A percentile compares a stretch with the other conserved stretches of the same genome.
phyloP scores from a whole-genome alignment of 2,113 vertebrate genomes.

The Pagrus major region DNA sequence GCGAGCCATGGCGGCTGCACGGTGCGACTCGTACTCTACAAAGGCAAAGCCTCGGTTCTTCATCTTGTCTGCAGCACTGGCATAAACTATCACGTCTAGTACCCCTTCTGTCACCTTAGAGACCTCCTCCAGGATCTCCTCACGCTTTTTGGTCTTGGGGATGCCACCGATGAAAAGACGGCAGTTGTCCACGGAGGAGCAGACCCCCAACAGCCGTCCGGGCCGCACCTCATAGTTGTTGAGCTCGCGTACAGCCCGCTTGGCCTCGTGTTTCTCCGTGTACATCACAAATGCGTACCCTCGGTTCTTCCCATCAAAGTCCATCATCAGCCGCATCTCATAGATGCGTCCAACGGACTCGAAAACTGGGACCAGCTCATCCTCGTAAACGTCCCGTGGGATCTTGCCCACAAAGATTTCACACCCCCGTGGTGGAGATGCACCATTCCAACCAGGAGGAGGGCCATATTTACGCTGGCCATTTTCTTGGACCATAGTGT shows the following conservation, averaged over 20 bases:
- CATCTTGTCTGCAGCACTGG: slow-evolving; percentile 98
- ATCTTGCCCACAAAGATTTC: slow-evolving; percentile 99
- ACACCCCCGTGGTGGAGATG: slow-evolving; percentile 93
- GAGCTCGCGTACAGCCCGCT: slow-evolving; percentile 95
- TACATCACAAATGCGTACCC: slow-evolving; percentile 98
- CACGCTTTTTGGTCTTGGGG: slow-evolving; percentile 99
- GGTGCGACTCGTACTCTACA: slow-evolving; percentile 97
- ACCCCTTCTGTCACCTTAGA: slow-evolving; percentile 98
- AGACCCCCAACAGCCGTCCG: slow-evolving; percentile 94
- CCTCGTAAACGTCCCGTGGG: slow-evolving; percentile 96
- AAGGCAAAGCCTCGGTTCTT: slow-evolving; percentile 99
- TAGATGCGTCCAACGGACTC: slow-evolving; percentile 95
- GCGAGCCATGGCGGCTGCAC: slow-evolving; percentile 97
- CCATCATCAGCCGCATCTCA: slow-evolving; percentile 99
- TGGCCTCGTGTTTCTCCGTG: slow-evolving; percentile 95
- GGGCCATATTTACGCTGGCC: slow-evolving; percentile 97
- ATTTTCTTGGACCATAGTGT: slow-evolving; percentile 96
- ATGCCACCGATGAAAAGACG: slow-evolving; percentile 99
- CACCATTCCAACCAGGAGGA: slow-evolving; percentile 93
- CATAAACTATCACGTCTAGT: slow-evolving; percentile 97
- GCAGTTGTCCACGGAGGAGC: slow-evolving; percentile 98
- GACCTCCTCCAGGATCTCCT: slow-evolving; percentile 98
- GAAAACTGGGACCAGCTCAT: slow-evolving; percentile 96
- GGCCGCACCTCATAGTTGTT: slow-evolving; percentile 98
- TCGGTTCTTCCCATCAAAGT: slow-evolving; percentile 98